Conservation (phyloP, 53 echinoderm and acorn worm species). For the Holothuria leucospilota region DNA sequence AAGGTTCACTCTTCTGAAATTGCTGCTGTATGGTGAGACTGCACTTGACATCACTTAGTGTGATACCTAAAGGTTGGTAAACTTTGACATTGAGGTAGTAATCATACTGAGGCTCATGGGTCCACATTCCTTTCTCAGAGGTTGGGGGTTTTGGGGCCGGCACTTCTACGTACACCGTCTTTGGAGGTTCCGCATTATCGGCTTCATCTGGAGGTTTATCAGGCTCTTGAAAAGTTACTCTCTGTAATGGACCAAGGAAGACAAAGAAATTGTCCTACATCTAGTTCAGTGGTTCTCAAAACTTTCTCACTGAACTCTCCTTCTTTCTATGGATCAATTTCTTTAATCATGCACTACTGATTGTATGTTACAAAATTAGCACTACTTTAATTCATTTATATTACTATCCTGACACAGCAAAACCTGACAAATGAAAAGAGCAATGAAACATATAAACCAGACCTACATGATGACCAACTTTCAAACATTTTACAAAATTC, state of each 20-base stretch:
- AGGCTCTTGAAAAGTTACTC: slow-evolving; percentile 77
- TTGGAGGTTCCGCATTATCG: not conserved
- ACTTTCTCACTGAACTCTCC: too few relatives aligned
- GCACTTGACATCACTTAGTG: slow-evolving; percentile 76
- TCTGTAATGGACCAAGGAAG: slow-evolving; percentile 51
- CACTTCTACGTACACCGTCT: slow-evolving; percentile 79
- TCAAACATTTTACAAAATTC: too few relatives aligned
- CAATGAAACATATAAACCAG: too few relatives aligned
- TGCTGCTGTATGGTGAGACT: slow-evolving; percentile 87
- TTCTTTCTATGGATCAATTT: too few relatives aligned
- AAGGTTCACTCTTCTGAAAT: slow-evolving; percentile 76
- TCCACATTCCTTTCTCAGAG: slow-evolving; percentile 84
- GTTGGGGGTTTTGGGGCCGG: slow-evolving; percentile 85
- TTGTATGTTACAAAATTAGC: too few relatives aligned
- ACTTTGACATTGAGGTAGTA: slow-evolving; percentile 87
- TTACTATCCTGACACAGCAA: too few relatives aligned
- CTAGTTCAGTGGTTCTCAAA: too few relatives aligned
- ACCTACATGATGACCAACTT: too few relatives aligned
- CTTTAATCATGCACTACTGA: too few relatives aligned
- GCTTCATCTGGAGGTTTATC: slow-evolving; percentile 45
- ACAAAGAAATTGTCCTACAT: not conserved
- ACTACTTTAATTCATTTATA: too few relatives aligned
- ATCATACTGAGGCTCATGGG: slow-evolving; percentile 95
- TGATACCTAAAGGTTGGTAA: slow-evolving; percentile 76
- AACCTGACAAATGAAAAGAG: too few relatives aligned